Conservation (phyloP, 64 coral and sea anemone genomes). For the Montipora cactus region DNA sequence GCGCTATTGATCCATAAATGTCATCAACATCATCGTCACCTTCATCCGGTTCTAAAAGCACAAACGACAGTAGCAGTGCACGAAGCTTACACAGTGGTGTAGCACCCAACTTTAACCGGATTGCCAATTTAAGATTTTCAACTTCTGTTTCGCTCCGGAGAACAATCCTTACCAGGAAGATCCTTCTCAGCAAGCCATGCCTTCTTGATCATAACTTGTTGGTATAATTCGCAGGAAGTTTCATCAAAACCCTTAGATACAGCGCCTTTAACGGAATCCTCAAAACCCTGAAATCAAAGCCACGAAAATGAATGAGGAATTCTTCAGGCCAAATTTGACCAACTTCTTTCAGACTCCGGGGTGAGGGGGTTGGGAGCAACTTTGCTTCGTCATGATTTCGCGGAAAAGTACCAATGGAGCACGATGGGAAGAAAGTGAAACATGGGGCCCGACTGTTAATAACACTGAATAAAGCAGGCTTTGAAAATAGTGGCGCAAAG, state of each 20-base stretch:
- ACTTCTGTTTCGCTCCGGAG: too few species aligned
- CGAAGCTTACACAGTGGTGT: too few species aligned
- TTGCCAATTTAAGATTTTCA: neutral
- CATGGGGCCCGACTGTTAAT: too few species aligned
- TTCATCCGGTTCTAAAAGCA: conserved; percentile 12
- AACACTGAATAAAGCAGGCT: too few species aligned
- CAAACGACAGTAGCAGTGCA: neutral
- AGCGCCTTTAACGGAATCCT: conserved; percentile 20
- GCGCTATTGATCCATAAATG: conserved; percentile 16
- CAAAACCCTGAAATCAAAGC: conserved; percentile 51
- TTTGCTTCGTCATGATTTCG: too few species aligned
- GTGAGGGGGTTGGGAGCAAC: too few species aligned
- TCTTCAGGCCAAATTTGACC: too few species aligned
- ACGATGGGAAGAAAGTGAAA: too few species aligned
- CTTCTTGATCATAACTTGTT: conserved; percentile 49
- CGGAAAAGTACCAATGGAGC: too few species aligned
- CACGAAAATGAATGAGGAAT: too few species aligned
- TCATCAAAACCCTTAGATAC: conserved; percentile 29
- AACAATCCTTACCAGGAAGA: conserved; percentile 3
- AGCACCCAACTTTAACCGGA: neutral
- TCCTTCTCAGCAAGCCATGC: conserved; percentile 47
- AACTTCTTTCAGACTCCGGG: too few species aligned
- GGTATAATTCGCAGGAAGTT: conserved; percentile 28
- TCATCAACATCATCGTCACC: conserved; percentile 23
- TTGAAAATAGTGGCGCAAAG: too few species aligned